phyloP scores from a whole-genome alignment of 1,140 invertebrate genomes.

The Tetranychus urticae region DNA sequence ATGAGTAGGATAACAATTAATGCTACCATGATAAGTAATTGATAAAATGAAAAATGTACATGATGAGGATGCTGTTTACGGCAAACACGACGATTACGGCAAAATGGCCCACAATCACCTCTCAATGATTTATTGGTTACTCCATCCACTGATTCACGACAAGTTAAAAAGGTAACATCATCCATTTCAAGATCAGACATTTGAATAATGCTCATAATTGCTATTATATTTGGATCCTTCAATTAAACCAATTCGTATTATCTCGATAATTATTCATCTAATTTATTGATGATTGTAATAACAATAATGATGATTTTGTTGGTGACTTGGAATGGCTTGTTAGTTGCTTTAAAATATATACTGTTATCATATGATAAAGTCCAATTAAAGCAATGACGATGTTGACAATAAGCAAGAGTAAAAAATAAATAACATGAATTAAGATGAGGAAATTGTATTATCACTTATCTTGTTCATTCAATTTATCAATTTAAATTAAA shows the following conservation, averaged over 20 bases:
- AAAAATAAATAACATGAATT: too few species aligned
- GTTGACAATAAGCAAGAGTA: too few species aligned
- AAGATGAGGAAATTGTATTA: too few species aligned
- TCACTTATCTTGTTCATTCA: too few species aligned
- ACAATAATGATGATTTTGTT: neutral
- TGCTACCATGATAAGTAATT: slow-evolving; percentile 19
- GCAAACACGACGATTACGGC: neutral
- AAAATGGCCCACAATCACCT: neutral
- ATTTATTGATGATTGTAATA: neutral
- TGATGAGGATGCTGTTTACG: neutral
- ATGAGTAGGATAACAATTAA: slow-evolving; percentile 27
- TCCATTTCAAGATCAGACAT: slow-evolving; percentile 59
- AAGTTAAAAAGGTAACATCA: slow-evolving; percentile 72
- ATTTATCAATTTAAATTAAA: too few species aligned
- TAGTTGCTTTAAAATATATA: neutral
- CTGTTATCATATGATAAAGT: too few species aligned
- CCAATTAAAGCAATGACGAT: too few species aligned
- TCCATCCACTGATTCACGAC: slow-evolving; percentile 21
- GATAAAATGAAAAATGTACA: neutral
- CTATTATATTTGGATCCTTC: neutral
- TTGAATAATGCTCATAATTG: slow-evolving; percentile 1
- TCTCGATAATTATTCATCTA: neutral
- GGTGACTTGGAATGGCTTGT: neutral
- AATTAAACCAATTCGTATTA: neutral
- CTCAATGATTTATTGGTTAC: slow-evolving; percentile 26